These are phyloP conservation scores for Hirtodrosophila alboralis DNA, from an alignment of 2,888 invertebrate genomes.

Conservation along the genomic window DNA sequence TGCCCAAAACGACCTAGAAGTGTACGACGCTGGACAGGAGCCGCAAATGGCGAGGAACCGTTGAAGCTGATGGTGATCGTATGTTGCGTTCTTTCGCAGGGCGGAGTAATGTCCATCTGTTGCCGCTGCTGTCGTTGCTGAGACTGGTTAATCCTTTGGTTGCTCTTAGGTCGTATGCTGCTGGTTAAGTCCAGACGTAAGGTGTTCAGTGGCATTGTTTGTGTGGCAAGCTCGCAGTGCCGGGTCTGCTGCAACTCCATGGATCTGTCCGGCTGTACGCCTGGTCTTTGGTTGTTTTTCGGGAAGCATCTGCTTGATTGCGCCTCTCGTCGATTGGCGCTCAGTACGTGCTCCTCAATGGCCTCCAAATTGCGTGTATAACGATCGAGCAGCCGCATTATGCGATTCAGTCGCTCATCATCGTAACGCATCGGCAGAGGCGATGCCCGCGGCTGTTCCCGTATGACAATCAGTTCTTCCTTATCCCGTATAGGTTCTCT, in stretches of 20 bases:
- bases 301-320: too few relatives aligned
- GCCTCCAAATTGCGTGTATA: constrained; percentile 68
- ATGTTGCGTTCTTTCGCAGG: constrained; percentile 62
- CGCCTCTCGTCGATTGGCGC: not conserved
- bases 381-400: constrained; percentile 65
- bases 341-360: constrained; percentile 42
- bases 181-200: constrained; percentile 15
- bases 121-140: not conserved
- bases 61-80: constrained; percentile 72
- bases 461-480: not conserved
- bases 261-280: not conserved
- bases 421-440: not conserved
- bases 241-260: constrained; percentile 15
- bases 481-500: not conserved
- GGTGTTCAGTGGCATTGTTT: constrained; percentile 32
- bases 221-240: constrained; percentile 43
- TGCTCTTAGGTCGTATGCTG: constrained; percentile 4
- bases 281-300: not conserved
- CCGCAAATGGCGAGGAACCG: constrained; percentile 35
- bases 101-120: constrained; percentile 5
- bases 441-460: not conserved
- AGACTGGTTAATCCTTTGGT: not conserved
- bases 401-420: constrained; percentile 54
- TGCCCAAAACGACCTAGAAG: constrained; percentile 52
- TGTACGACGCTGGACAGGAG: constrained; percentile 25